Base-by-base conservation (phyloP, 2,797 vertebrate species). In the Melanotaenia parkinsoni region DNA sequence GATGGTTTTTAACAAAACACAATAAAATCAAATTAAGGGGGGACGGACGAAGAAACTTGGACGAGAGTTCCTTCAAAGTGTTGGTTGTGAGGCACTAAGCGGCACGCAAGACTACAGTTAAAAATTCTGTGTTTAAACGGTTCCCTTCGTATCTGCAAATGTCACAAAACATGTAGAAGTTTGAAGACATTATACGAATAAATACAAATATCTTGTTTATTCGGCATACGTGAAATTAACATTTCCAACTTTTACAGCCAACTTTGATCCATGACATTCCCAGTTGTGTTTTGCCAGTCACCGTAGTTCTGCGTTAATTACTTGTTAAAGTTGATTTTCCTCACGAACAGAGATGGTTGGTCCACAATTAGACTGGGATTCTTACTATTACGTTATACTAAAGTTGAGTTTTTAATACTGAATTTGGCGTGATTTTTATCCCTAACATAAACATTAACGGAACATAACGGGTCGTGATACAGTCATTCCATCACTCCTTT, bases 401-500 rank as follows among this genome's bases (percentile, higher is more conserved):
- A 0, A 1, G 0, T 1, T 16, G 0, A 3, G 12, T 10, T 51
- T 69, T n/a, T 5, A 54, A 4, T 0, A 5, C 1, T 12, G 7
- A 61, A 32, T 24, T 0, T 1, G 0, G 1, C 0, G 2, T 26
- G 33, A 40, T 10, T 70, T 70, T 33, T 1, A 1, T 4, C 6
- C 18, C 20, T 32, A 0, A 13, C 12, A 12, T 1, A 2, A 38
- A 70, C 62, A 2, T 13, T 51, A 10, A 18, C 43, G 18, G 47
- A 58, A 35, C 40, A 24, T 65, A 63, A 61, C 60, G 77, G 86
- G 70, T 40, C 16, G 5, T 7, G 67, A 56, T 50, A 0, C 70
- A 30, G 78, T 84, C 75, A 73, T 60, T 51, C 84, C 80, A 78
- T 74, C 80, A 76, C 68, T 85, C 33, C 71, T 30, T 14, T 7